Percentiles rank a stretch among this genome's conserved stretches.
phyloP scores from a whole-genome alignment of 1,140 invertebrate genomes.

The Papilio glaucus region DNA sequence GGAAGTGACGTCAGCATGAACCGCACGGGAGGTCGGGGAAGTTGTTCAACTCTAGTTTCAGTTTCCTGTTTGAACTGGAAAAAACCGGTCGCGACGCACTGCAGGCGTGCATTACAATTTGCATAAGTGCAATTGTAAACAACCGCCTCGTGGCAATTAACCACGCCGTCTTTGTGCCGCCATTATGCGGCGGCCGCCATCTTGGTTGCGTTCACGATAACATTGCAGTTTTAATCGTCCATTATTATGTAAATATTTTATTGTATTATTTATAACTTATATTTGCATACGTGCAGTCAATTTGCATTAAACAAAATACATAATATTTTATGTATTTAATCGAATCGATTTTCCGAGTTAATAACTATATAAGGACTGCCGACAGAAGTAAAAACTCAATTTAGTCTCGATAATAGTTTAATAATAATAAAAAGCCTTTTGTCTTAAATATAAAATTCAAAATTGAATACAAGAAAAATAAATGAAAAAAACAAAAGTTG shows the following conservation, averaged over 20 bases:
- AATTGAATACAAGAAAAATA: too few relatives aligned
- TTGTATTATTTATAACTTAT: background rate
- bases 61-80: background rate
- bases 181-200: background rate
- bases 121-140: slow-evolving; percentile 32
- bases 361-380: too few relatives aligned
- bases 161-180: background rate
- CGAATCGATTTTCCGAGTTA: too few relatives aligned
- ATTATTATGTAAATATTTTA: slow-evolving; percentile 2
- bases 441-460: too few relatives aligned
- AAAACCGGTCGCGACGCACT: slow-evolving; percentile 35
- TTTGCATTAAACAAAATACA: too few relatives aligned
- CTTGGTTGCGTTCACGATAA: slow-evolving; percentile 17
- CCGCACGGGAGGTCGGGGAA: background rate
- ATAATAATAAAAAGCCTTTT: too few relatives aligned
- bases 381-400: too few relatives aligned
- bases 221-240: slow-evolving; percentile 7
- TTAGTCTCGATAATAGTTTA: too few relatives aligned
- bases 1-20: slow-evolving; percentile 1
- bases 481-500: too few relatives aligned
- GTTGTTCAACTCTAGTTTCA: background rate
- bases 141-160: slow-evolving; percentile 16
- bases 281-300: background rate
- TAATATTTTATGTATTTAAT: too few relatives aligned
- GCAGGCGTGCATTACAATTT: slow-evolving; percentile 38